A percentile compares a stretch with the other conserved stretches of the same genome.
Evolutionary conservation across 2,888 invertebrate species (phyloP).

Genomic region (Tortrix viridana): DNA sequence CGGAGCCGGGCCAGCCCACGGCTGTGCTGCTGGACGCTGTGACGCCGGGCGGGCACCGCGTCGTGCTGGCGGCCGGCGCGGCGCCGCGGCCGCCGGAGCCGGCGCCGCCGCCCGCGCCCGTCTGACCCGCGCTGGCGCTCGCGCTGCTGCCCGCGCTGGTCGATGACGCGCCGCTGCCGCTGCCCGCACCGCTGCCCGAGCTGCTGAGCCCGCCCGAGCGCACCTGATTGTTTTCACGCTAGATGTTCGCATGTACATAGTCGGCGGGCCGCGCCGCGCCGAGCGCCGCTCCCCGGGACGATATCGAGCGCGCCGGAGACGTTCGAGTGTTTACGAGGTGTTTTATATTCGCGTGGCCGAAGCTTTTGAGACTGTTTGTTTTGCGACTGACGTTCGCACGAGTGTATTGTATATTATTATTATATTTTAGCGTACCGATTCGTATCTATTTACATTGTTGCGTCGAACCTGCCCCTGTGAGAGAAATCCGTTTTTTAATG

Average conservation of each 20-base stretch:
- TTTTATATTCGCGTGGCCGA: slow-evolving; percentile 79
- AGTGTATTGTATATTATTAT: slow-evolving; percentile 58
- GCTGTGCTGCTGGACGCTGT: slow-evolving; percentile 88
- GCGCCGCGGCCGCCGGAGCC: slow-evolving; percentile 96
- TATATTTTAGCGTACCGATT: slow-evolving; percentile 55
- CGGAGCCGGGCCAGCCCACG: slow-evolving; percentile 77
- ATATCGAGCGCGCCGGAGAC: slow-evolving; percentile 68
- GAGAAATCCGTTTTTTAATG: slow-evolving; percentile 65
- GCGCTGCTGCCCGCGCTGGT: slow-evolving; percentile 81
- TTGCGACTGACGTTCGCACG: slow-evolving; percentile 77
- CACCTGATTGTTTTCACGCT: slow-evolving; percentile 77
- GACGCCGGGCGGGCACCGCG: slow-evolving; percentile 83
- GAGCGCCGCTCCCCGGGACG: slow-evolving; percentile 63
- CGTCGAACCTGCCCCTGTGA: slow-evolving; percentile 62
- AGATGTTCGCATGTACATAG: slow-evolving; percentile 65
- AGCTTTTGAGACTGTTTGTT: slow-evolving; percentile 79
- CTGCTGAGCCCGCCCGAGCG: slow-evolving; percentile 80
- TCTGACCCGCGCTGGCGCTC: slow-evolving; percentile 82
- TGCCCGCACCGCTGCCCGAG: slow-evolving; percentile 81
- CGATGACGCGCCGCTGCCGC: slow-evolving; percentile 79
- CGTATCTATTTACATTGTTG: slow-evolving; percentile 61
- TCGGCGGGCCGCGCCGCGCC: slow-evolving; percentile 59
- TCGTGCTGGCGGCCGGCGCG: slow-evolving; percentile 93
- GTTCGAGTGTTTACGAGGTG: slow-evolving; percentile 73
- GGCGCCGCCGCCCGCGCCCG: slow-evolving; percentile 88